A percentile compares a stretch with the other conserved stretches of the same genome.
These are phyloP conservation scores for Cerceris ruficornis DNA, from an alignment of 2,888 invertebrate genomes.

Conservation along the genomic window DNA sequence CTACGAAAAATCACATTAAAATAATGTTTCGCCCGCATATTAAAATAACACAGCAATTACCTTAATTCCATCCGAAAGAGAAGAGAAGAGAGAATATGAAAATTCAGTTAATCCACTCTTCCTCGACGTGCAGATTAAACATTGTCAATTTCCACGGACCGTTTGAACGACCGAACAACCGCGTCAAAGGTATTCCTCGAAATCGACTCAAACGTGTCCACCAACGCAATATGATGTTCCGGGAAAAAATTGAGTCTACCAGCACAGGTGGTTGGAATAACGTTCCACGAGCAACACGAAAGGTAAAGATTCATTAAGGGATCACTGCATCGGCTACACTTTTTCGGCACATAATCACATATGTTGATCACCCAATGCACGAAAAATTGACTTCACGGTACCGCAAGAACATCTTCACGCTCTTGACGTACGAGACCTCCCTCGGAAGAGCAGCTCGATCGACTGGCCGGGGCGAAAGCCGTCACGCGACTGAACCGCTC, in stretches of 20 bases:
- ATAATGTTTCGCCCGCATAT: background rate
- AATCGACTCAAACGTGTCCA: background rate
- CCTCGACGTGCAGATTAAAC: background rate
- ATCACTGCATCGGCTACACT: background rate
- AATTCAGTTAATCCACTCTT: background rate
- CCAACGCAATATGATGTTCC: background rate
- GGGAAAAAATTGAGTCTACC: background rate
- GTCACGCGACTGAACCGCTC: constrained; percentile 77
- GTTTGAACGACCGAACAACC: background rate
- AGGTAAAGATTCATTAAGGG: background rate
- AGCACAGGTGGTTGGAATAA: constrained; percentile 1
- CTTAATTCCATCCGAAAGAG: background rate
- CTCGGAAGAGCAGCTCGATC: constrained; percentile 65
- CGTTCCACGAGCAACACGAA: background rate
- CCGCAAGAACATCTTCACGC: background rate
- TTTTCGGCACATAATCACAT: background rate
- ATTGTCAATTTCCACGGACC: background rate
- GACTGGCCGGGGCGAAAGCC: constrained; percentile 77
- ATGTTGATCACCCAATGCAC: background rate
- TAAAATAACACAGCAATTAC: background rate
- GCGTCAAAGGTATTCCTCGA: background rate
- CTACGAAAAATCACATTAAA: background rate
- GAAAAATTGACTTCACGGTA: background rate
- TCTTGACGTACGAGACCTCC: constrained; percentile 1
- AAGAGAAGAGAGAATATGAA: background rate